Base-by-base conservation (phyloP, 2,888 invertebrate species). In the Reticulitermes lucifugus region DNA sequence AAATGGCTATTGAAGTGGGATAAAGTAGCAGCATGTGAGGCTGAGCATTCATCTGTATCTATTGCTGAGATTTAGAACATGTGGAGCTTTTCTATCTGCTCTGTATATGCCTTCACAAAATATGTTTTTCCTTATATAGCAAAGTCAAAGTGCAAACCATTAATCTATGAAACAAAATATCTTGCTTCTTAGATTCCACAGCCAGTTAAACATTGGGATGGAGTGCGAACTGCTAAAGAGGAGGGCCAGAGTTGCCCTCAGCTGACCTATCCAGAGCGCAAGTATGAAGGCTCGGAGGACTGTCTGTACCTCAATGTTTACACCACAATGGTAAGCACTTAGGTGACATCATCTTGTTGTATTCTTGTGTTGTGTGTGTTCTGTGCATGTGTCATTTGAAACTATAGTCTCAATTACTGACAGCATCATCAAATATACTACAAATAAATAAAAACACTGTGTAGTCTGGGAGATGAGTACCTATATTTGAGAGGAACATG, bases 241-340 rank as follows among this genome's bases (percentile, higher is more conserved):
- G 88, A 88, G 41, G 86, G 88, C 3, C 41, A 82, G 21, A 51
- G 84, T 21, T 88, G 88, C 59, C 85, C 88, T 12, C 88, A 88
- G 83, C 85, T 84, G 82, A 83, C 70, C 18, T 77, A 73, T 22
- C 86, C 86, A 21, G 86, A 86, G 81, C 79, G 86, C 43, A 77
- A 86, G 75, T 84, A 84, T 29, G 83, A 85, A n/a, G 88, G 88
- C n/a, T 85, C 85, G 14, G 88, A 88, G 83, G 87, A 88, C 80
- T 88, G 88, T 82, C 87, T 88, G 29, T 86, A 86, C 70, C 84
- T 88, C 80, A 88, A 88, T 81, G 85, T 88, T 18, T 88, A 86
- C 86, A 87, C 87, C 22, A 71, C 86, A 10, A 73, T 60, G 84
- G 87, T 87, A 71, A 86, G 86, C 79, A 59, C 14, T 35, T 18